phyloP scores from a whole-genome alignment of 2,888 invertebrate species.

The Microplitis manilae region DNA sequence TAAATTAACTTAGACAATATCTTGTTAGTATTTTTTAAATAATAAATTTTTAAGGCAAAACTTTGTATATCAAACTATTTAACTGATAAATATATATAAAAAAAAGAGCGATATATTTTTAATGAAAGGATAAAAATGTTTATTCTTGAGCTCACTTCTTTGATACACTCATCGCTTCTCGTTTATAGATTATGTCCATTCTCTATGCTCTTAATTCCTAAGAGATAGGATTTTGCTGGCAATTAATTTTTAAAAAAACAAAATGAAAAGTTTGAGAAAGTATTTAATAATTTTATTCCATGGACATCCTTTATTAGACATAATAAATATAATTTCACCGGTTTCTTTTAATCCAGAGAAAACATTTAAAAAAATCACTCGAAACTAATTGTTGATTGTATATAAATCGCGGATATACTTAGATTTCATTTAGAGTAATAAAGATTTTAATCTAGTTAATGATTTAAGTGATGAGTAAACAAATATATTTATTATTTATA shows the following conservation, averaged over 20 bases:
- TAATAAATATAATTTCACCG: background rate
- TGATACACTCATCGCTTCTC: background rate
- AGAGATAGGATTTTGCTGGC: no score
- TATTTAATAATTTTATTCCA: background rate
- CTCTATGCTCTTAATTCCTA: no score
- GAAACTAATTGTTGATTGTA: background rate
- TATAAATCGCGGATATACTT: slow-evolving; percentile 4
- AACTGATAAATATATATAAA: no score
- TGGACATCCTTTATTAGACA: background rate
- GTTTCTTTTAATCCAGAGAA: background rate
- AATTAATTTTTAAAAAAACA: background rate
- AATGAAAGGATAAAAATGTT: background rate
- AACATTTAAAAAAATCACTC: background rate
- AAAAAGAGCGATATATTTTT: background rate
- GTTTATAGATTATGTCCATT: background rate
- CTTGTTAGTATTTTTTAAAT: no score
- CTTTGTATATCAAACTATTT: no score
- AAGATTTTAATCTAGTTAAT: slow-evolving; percentile 14
- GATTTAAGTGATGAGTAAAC: no score
- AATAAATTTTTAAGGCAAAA: no score
- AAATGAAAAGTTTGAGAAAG: background rate
- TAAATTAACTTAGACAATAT: no score
- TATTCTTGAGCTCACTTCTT: background rate
- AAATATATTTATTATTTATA: no score
- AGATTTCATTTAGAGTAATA: slow-evolving; percentile 22